phyloP scores from a whole-genome alignment of 2,797 vertebrate genomes.

The Jordanella pulchra region DNA sequence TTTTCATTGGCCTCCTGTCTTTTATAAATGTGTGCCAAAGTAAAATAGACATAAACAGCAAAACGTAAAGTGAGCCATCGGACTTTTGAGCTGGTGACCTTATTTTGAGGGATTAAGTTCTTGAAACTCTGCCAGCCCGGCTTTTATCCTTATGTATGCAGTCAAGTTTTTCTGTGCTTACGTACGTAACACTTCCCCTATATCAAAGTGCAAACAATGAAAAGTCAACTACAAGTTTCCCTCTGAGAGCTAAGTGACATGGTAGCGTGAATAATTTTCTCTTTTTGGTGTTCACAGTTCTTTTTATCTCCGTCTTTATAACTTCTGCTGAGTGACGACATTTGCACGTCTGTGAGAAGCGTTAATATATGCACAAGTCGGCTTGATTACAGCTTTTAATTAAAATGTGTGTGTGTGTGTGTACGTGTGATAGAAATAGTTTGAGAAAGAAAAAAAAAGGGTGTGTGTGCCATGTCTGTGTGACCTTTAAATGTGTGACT shows the following conservation, averaged over 20 bases:
- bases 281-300: constrained; percentile 25
- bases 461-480: constrained; percentile 50
- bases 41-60: neutral
- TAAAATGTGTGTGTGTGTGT: constrained; percentile 50
- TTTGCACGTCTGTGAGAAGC: constrained; percentile 64
- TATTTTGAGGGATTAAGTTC: constrained; percentile 1
- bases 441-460: constrained; percentile 21
- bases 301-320: constrained; percentile 33
- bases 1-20: neutral
- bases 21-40: neutral
- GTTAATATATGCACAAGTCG: constrained; percentile 76
- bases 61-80: neutral
- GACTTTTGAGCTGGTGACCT: neutral
- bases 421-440: constrained; percentile 13
- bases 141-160: constrained; percentile 2
- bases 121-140: neutral
- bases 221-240: constrained; percentile 20
- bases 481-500: constrained; percentile 81
- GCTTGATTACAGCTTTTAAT: constrained; percentile 79
- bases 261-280: constrained; percentile 33
- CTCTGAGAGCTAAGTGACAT: constrained; percentile 35
- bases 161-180: neutral
- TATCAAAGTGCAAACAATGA: constrained; percentile 11
- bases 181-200: neutral
- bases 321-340: constrained; percentile 56